These are phyloP conservation scores for Notocelia uddmanniana DNA, from an alignment of 2,888 invertebrate species.

Conservation along the genomic window DNA sequence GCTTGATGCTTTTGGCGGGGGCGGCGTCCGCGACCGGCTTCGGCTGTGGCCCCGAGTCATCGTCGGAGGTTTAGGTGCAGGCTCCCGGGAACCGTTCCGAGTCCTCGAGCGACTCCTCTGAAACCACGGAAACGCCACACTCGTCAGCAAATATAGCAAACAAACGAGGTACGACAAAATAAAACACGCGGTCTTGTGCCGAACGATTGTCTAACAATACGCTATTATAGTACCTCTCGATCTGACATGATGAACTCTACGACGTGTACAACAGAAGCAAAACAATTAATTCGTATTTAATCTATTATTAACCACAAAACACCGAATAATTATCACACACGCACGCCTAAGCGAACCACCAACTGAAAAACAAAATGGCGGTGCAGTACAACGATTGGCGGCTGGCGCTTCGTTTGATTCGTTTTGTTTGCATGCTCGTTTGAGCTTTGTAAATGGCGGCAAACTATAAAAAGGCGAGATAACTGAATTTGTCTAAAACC, in stretches of 20 bases:
- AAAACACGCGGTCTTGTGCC: conserved; percentile 72
- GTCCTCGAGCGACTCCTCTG: conserved; percentile 84
- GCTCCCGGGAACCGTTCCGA: conserved; percentile 82
- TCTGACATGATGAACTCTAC: conserved; percentile 75
- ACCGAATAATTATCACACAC: conserved; percentile 63
- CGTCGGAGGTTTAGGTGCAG: conserved; percentile 70
- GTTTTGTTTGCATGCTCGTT: conserved; percentile 44
- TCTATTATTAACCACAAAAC: conserved; percentile 67
- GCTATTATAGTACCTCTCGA: conserved; percentile 81
- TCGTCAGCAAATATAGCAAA: conserved; percentile 58
- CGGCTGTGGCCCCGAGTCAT: conserved; percentile 81
- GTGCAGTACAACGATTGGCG: conserved; percentile 33
- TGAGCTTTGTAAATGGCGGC: conserved; percentile 20
- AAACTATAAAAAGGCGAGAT: not conserved
- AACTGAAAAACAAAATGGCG: conserved; percentile 76
- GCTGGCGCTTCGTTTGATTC: conserved; percentile 45
- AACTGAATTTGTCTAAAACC: not conserved
- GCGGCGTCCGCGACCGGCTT: conserved; percentile 83
- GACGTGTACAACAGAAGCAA: conserved; percentile 62
- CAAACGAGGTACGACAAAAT: conserved; percentile 58
- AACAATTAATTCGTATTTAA: conserved; percentile 64
- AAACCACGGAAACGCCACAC: conserved; percentile 62
- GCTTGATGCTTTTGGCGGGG: conserved; percentile 79
- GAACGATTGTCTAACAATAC: conserved; percentile 55
- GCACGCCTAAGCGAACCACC: conserved; percentile 59